These are phyloP conservation scores for Amblyopsis hoosieri DNA, from an alignment of 2,797 vertebrate genomes.

Conservation along the genomic window DNA sequence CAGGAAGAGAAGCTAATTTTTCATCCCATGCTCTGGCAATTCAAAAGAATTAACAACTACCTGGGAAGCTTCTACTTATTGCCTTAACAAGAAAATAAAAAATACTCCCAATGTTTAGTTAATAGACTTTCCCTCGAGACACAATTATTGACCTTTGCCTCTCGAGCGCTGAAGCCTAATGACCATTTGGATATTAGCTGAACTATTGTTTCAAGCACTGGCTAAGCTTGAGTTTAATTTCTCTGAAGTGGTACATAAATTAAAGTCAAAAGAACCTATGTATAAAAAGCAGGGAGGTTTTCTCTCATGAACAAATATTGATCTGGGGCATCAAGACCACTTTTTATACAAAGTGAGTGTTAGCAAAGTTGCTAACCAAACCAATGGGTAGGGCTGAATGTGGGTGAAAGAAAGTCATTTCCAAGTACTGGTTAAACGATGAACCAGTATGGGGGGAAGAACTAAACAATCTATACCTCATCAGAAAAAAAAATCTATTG, in stretches of 20 bases:
- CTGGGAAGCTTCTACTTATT: constrained; percentile 69
- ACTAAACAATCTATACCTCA: constrained; percentile 70
- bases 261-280: constrained; percentile 63
- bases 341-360: constrained; percentile 55
- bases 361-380: constrained; percentile 47
- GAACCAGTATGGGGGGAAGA: constrained; percentile 57
- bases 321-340: constrained; percentile 64
- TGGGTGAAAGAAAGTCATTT: constrained; percentile 56
- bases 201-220: constrained; percentile 73
- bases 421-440: constrained; percentile 59
- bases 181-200: constrained; percentile 80
- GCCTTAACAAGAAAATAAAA: constrained; percentile 74
- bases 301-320: constrained; percentile 77
- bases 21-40: constrained; percentile 61
- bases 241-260: constrained; percentile 44
- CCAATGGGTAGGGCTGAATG: constrained; percentile 8
- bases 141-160: constrained; percentile 83
- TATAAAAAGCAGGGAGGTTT: constrained; percentile 60
- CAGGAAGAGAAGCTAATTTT: constrained; percentile 64
- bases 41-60: constrained; percentile 74
- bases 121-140: constrained; percentile 73
- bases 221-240: constrained; percentile 55
- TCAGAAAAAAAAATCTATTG: constrained; percentile 64
- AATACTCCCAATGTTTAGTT: constrained; percentile 71
- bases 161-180: constrained; percentile 71